phyloP scores from a whole-genome alignment of 2,797 vertebrate genomes.

The Rallus crepitans region DNA sequence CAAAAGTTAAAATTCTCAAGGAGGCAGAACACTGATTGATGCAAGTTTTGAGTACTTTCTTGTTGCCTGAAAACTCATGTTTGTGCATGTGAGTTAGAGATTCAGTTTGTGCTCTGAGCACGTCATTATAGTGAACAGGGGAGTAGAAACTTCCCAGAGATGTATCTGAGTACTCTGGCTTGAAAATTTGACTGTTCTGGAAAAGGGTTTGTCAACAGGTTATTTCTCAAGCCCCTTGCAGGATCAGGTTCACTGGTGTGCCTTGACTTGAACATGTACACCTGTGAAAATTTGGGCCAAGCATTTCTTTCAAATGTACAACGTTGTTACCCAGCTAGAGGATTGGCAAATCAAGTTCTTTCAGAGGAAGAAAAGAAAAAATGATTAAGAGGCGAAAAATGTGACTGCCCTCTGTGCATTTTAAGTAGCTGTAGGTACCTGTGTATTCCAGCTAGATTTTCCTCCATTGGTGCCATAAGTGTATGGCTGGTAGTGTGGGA shows the following conservation, averaged over 20 bases:
- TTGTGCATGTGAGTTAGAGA: not conserved
- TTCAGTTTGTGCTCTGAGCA: not conserved
- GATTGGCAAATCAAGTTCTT: not conserved
- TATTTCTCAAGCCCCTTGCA: not conserved
- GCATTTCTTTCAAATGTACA: not conserved
- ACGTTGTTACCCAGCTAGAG: not conserved
- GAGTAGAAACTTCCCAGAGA: not conserved
- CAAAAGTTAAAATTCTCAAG: not conserved
- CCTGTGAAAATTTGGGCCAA: not conserved
- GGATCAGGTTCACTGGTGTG: not conserved
- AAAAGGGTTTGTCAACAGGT: not conserved
- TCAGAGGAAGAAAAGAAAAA: not conserved
- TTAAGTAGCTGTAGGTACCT: not conserved
- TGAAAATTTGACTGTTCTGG: not conserved
- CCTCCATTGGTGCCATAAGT: fast-evolving
- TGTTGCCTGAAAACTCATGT: not conserved
- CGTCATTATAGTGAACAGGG: not conserved
- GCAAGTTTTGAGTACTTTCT: not conserved
- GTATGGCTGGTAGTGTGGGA: not conserved
- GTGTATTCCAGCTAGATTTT: not conserved
- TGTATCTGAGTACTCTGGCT: not conserved
- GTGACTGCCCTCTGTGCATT: not conserved
- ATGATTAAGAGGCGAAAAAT: not conserved
- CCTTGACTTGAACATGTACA: fast-evolving
- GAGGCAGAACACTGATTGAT: not conserved